These are phyloP conservation scores for Cheumatopsyche charites DNA, from an alignment of 1,140 invertebrate genomes.

Conservation along the genomic window DNA sequence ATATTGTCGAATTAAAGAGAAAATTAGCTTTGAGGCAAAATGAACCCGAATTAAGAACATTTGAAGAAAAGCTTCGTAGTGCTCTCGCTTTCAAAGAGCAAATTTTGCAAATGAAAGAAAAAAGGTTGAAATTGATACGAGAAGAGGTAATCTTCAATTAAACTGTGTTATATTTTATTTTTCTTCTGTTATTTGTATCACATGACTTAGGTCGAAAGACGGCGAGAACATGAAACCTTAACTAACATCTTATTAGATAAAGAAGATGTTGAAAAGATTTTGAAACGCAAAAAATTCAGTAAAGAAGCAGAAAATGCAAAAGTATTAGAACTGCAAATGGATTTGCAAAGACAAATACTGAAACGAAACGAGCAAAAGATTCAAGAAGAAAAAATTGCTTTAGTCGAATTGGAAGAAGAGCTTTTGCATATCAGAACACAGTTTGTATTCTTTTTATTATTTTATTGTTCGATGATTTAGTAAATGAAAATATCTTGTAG, in stretches of 20 bases:
- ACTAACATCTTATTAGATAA: neutral
- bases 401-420: neutral
- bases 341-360: neutral
- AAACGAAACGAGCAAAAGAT: neutral
- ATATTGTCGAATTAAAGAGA: neutral
- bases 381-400: neutral
- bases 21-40: slow-evolving; percentile 31
- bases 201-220: slow-evolving; percentile 12
- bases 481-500: slow-evolving; percentile 28
- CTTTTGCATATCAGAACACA: neutral
- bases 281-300: neutral
- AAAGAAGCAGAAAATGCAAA: neutral
- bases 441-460: neutral
- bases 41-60: slow-evolving; percentile 40
- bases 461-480: neutral
- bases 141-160: slow-evolving; percentile 33
- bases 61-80: slow-evolving; percentile 35
- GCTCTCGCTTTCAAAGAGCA: slow-evolving; percentile 37
- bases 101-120: slow-evolving; percentile 44
- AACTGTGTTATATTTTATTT: neutral
- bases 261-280: neutral
- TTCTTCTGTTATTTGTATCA: neutral
- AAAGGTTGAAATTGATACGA: slow-evolving; percentile 32
- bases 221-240: neutral
- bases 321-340: slow-evolving; percentile 17